phyloP scores from a whole-genome alignment of 2,797 vertebrate genomes.

The Sardinella longiceps region DNA sequence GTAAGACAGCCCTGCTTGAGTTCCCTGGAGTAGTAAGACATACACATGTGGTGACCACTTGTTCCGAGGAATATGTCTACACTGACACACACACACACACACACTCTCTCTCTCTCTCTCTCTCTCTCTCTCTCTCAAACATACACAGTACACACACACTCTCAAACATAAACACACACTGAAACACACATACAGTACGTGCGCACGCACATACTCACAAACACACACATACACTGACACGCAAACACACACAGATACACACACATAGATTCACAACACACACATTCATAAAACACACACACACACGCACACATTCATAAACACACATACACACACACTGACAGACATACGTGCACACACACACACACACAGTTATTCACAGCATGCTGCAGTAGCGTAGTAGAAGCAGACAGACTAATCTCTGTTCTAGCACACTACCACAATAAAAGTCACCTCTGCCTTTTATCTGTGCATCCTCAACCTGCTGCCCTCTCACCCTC shows the following conservation, averaged over 20 bases:
- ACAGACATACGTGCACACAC: not conserved
- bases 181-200: not conserved
- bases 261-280: too few relatives aligned
- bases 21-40: not conserved
- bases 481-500: constrained; percentile 73
- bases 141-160: not conserved
- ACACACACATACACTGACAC: too few relatives aligned
- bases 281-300: too few relatives aligned
- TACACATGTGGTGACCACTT: constrained; percentile 18
- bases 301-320: too few relatives aligned
- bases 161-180: not conserved
- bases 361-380: not conserved
- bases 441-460: constrained; percentile 78
- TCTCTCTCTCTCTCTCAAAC: too few relatives aligned
- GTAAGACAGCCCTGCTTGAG: not conserved
- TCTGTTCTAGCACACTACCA: constrained; percentile 79
- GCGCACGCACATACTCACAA: too few relatives aligned
- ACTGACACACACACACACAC: not conserved
- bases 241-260: too few relatives aligned
- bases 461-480: constrained; percentile 84
- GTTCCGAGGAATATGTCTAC: not conserved
- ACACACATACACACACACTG: not conserved
- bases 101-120: not conserved
- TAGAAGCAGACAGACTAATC: constrained; percentile 64
- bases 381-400: not conserved